Evolutionary conservation across 2,797 vertebrate species (phyloP).

Genomic region (Anas capensis): DNA sequence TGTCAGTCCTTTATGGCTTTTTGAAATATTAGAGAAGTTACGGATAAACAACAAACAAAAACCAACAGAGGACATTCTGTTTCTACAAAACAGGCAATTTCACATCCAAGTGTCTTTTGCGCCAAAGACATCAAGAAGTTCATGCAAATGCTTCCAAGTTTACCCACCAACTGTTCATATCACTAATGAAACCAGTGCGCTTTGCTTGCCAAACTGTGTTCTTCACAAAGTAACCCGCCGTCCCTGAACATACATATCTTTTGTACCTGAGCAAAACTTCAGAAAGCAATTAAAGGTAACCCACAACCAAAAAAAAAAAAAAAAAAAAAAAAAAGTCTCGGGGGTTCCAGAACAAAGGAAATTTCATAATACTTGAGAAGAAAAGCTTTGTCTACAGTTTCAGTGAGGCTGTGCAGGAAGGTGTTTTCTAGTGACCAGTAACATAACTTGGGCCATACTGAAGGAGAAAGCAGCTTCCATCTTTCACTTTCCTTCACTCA

Average conservation of each 20-base stretch:
- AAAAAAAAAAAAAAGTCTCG: background rate
- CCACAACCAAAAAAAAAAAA: background rate
- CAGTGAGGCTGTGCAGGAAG: background rate
- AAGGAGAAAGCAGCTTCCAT: background rate
- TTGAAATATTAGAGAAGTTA: constrained; percentile 3
- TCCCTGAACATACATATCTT: background rate
- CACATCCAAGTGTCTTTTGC: background rate
- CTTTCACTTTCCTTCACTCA: background rate
- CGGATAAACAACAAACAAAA: constrained; percentile 37
- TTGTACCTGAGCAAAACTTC: background rate
- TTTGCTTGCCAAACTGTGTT: background rate
- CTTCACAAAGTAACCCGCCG: background rate
- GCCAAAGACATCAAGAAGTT: constrained; percentile 28
- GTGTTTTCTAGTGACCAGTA: background rate
- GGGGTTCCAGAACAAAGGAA: background rate
- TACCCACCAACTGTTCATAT: background rate
- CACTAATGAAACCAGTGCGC: constrained; percentile 14
- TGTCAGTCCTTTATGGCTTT: constrained; percentile 26
- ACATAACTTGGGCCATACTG: background rate
- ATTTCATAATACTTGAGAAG: background rate
- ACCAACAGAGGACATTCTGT: constrained; percentile 12
- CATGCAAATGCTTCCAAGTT: background rate
- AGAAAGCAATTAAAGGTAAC: background rate
- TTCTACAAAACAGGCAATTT: background rate
- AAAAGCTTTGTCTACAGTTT: background rate